These are phyloP conservation scores for Macrocentrus cingulum DNA, from an alignment of 1,140 invertebrate genomes.

Conservation along the genomic window DNA sequence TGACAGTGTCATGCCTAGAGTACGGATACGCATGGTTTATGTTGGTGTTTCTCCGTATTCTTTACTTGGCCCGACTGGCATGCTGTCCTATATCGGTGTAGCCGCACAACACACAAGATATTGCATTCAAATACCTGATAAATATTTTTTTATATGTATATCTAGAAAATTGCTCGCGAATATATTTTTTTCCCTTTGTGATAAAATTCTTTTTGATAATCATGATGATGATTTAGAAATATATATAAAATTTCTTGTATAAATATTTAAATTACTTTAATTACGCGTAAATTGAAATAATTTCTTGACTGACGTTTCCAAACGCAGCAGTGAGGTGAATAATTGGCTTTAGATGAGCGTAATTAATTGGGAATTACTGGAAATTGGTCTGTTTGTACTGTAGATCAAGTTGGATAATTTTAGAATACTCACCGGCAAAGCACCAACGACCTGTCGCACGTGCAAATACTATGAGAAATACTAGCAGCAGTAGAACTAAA, in stretches of 20 bases:
- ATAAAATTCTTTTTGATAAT: background rate
- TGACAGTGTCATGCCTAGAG: constrained; percentile 58
- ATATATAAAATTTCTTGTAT: too few relatives aligned
- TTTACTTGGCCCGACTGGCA: constrained; percentile 60
- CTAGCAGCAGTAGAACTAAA: constrained; percentile 66
- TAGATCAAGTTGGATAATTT: background rate
- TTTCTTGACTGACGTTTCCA: constrained; percentile 23
- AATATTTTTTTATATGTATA: constrained; percentile 28
- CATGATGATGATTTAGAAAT: background rate
- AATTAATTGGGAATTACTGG: constrained; percentile 1
- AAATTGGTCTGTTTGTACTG: background rate
- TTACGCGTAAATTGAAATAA: too few relatives aligned
- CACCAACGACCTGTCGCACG: constrained; percentile 79
- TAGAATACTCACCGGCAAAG: constrained; percentile 73
- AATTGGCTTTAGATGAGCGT: background rate
- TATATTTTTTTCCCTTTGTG: too few relatives aligned
- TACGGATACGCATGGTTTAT: constrained; percentile 56
- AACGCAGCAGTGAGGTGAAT: constrained; percentile 11
- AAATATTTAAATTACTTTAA: too few relatives aligned
- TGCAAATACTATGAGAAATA: constrained; percentile 73
- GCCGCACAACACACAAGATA: constrained; percentile 59
- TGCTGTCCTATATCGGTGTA: constrained; percentile 56
- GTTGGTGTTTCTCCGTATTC: constrained; percentile 55
- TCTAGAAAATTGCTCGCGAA: too few relatives aligned
- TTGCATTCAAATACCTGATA: constrained; percentile 37